Conservation (phyloP, 2,113 vertebrate genomes). For the Thalassoma bifasciatum region DNA sequence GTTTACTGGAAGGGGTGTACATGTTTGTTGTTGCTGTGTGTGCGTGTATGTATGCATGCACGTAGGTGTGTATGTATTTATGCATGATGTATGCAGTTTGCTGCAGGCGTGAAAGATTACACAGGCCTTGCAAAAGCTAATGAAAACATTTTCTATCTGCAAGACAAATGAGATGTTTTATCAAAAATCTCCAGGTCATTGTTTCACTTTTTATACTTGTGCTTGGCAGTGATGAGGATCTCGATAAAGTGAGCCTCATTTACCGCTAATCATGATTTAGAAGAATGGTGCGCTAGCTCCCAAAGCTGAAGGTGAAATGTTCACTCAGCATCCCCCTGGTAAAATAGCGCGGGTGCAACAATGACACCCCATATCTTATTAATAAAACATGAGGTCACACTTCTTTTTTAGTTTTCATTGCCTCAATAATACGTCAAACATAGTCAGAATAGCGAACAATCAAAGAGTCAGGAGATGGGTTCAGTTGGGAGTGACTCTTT, state of each 20-base stretch:
- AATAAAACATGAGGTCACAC: slow-evolving; percentile 80
- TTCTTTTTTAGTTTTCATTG: slow-evolving; percentile 52
- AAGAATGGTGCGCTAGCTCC: slow-evolving; percentile 7
- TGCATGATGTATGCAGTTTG: neutral
- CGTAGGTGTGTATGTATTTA: neutral
- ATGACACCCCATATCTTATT: slow-evolving; percentile 78
- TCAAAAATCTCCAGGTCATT: neutral
- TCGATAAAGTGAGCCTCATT: neutral
- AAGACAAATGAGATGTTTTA: neutral
- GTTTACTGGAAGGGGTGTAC: slow-evolving; percentile 19
- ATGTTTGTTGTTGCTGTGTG: slow-evolving; percentile 21
- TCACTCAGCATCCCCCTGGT: slow-evolving; percentile 29
- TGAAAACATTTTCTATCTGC: neutral
- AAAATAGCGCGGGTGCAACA: slow-evolving; percentile 62
- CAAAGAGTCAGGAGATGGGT: slow-evolving; percentile 66
- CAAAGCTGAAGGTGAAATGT: slow-evolving; percentile 69
- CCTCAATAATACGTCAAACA: slow-evolving; percentile 65
- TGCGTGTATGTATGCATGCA: neutral
- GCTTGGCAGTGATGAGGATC: neutral
- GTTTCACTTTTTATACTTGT: no score
- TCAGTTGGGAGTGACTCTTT: slow-evolving; percentile 67
- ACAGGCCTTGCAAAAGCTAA: neutral
- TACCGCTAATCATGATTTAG: slow-evolving; percentile 7
- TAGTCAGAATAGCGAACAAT: slow-evolving; percentile 77
- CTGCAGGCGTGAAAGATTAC: slow-evolving; percentile 4